phyloP scores from a whole-genome alignment of 2,113 vertebrate genomes.

The Grantiella picta region DNA sequence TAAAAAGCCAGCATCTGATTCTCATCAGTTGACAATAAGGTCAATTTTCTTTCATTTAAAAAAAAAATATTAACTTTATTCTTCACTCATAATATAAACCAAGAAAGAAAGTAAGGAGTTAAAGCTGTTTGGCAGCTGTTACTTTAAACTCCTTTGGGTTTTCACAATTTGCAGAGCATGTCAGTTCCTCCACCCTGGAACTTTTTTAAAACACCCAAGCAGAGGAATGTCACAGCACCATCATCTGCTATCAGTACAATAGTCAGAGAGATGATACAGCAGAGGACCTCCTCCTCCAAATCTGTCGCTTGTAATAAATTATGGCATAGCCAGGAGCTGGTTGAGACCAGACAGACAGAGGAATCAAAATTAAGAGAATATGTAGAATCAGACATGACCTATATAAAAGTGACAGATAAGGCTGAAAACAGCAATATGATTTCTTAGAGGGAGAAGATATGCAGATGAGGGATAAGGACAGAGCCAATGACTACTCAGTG shows the following conservation, averaged over 20 bases:
- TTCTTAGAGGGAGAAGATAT: background rate
- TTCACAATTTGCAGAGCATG: conserved; percentile 7
- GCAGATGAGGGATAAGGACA: background rate
- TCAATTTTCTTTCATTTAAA: background rate
- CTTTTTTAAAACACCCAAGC: background rate
- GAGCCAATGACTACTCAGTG: background rate
- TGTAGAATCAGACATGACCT: background rate
- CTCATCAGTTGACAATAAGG: background rate
- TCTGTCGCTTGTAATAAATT: conserved; percentile 40
- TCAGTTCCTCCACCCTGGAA: background rate
- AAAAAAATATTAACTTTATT: background rate
- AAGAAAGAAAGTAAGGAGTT: background rate
- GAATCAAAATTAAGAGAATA: background rate
- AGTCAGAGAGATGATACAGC: background rate
- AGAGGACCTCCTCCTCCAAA: conserved; percentile 14
- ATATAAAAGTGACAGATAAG: background rate
- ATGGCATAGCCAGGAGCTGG: background rate
- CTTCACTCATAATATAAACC: background rate
- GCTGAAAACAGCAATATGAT: background rate
- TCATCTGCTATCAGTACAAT: background rate
- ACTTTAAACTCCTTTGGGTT: conserved; percentile 1
- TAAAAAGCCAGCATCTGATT: conserved; percentile 20
- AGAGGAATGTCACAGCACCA: background rate
- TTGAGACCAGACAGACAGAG: conserved; percentile 10
- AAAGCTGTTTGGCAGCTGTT: conserved; percentile 17